Percentiles rank a stretch among this genome's conserved stretches.
Conservation (phyloP, 2,113 vertebrate species). For the Archocentrus centrarchus region DNA sequence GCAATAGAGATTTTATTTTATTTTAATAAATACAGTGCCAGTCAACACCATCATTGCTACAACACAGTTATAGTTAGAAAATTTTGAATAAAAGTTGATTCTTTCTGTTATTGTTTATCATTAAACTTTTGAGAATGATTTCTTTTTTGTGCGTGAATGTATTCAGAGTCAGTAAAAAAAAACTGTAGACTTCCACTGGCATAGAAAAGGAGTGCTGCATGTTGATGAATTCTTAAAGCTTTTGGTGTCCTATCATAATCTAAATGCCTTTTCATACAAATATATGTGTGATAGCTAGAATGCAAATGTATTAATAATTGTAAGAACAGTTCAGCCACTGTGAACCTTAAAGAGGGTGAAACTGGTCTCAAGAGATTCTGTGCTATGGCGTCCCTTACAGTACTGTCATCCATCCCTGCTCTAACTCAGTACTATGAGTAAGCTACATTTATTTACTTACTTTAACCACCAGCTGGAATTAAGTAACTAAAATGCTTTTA, state of each 20-base stretch:
- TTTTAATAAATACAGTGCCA: background rate
- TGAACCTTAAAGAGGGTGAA: background rate
- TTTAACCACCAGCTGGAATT: background rate
- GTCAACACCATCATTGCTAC: background rate
- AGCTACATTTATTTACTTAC: background rate
- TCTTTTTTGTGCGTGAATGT: background rate
- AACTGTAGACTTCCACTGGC: background rate
- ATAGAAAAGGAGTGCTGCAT: background rate
- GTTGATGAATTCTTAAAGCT: background rate
- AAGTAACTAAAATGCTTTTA: slow-evolving; percentile 3
- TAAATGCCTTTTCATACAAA: background rate
- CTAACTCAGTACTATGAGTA: background rate
- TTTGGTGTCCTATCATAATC: background rate
- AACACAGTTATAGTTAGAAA: background rate
- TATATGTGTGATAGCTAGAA: background rate
- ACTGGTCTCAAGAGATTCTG: too few species aligned
- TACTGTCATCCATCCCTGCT: background rate
- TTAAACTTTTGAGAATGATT: background rate
- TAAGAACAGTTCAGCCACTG: background rate
- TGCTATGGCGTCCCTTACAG: background rate
- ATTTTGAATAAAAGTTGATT: slow-evolving; percentile 2
- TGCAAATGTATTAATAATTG: background rate
- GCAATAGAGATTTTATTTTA: background rate
- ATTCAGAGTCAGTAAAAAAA: background rate
- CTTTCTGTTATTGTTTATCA: slow-evolving; percentile 12